Evolutionary conservation across 2,797 vertebrate species (phyloP), one percentile per base, ranked within the genome.

Genomic region (Squalus acanthias): DNA sequence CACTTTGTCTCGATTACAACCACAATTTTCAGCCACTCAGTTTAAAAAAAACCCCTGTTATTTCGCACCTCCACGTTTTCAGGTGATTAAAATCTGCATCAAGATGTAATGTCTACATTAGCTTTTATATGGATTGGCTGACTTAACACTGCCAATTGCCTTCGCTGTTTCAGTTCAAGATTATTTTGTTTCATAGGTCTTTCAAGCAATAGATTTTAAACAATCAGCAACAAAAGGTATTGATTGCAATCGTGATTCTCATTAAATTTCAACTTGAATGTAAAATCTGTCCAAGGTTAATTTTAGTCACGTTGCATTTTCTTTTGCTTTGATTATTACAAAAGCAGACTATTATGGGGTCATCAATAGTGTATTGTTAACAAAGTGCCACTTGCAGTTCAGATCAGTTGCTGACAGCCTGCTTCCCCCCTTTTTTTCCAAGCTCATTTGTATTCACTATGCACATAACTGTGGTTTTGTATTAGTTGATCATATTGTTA

Each of bases 391-490:
- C 6, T 8, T 20, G 4, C 5, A 92, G 15, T 92, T 92, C 17
- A n/a, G 89, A n/a, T 0, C 29, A 92, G 57, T 95, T 72, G 69
- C 39, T 95, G 93, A 53, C 39, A 50, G 46, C 15, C 33, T 65
- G 89, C n/a, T 39, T 39, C 76, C 29, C 88, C 29, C 0, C 1
- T 5, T 33, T 29, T 67, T 69, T 94, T 72, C 74, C 89, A 63
- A 29, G 29, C 26, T 65, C 29, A 65, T 92, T 92, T 65, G 4
- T 65, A 92, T 92, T 53, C 10, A 17, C 10, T 33, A 53, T 53
- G 24, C 67, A 95, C 20, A 70, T 72, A 95, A 95, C 22, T 26
- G 92, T 70, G 67, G 10, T 70, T 95, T 95, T 94, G 63, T 94
- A 94, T 69, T 69, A 67, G n/a, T 94, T 69, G 63, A 69, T 69